Conservation (phyloP, 2,113 vertebrate species). For the Cariama cristata region DNA sequence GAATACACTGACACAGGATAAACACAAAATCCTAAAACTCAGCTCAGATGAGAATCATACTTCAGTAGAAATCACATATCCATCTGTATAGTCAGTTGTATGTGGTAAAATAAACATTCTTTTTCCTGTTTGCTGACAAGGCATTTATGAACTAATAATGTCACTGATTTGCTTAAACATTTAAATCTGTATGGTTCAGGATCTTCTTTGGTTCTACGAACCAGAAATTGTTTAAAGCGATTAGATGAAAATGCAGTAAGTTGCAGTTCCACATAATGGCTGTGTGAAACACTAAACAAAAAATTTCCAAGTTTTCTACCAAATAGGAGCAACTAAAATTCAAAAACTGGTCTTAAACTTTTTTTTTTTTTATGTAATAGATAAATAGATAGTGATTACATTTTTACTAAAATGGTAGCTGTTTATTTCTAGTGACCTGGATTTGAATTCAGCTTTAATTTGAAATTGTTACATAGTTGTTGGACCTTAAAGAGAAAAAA, state of each 20-base stretch:
- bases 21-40: neutral
- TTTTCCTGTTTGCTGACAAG: neutral
- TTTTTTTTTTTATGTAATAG: neutral
- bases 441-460: conserved; percentile 61
- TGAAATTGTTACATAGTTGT: conserved; percentile 21
- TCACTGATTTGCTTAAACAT: neutral
- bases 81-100: neutral
- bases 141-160: neutral
- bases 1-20: neutral
- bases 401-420: conserved; percentile 18
- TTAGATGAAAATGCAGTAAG: neutral
- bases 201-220: neutral
- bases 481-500: conserved; percentile 42
- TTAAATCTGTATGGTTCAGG: neutral
- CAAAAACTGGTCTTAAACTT: neutral
- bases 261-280: neutral
- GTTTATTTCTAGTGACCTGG: conserved; percentile 9
- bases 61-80: neutral
- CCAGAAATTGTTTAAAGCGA: neutral
- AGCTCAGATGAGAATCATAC: neutral
- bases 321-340: neutral
- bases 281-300: neutral
- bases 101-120: neutral
- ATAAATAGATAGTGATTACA: neutral
- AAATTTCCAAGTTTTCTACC: neutral